A percentile compares a stretch with the other conserved stretches of the same genome.
Conservation (phyloP, 2,797 vertebrate species). For the Buceros bicornis region DNA sequence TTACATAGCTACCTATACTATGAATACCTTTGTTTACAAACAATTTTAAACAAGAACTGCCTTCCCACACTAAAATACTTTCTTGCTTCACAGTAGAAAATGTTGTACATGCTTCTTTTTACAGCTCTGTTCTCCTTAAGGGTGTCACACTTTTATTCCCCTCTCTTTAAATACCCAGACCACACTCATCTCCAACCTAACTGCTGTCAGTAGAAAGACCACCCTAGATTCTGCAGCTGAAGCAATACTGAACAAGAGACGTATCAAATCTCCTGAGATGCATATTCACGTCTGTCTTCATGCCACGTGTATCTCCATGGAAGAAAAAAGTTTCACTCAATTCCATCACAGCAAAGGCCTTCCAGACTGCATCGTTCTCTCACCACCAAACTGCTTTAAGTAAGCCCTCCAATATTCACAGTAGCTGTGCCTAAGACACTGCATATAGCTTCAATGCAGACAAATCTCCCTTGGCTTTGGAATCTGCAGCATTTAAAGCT, state of each 20-base stretch:
- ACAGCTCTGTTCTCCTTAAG: neutral
- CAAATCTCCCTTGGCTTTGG: neutral
- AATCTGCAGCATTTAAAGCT: neutral
- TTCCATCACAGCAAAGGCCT: neutral
- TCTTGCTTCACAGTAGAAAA: neutral
- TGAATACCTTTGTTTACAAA: neutral
- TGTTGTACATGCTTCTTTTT: neutral
- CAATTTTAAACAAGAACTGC: neutral
- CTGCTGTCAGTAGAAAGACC: neutral
- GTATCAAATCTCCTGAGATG: neutral
- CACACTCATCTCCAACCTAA: neutral
- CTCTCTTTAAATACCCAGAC: neutral
- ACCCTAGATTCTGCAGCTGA: neutral
- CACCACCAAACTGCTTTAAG: neutral
- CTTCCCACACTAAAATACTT: neutral
- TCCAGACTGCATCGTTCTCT: neutral
- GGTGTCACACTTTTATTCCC: neutral
- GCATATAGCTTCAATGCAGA: neutral
- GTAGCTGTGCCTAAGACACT: neutral
- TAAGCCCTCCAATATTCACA: neutral
- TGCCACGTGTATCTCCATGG: neutral
- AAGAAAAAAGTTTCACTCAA: neutral
- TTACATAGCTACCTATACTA: neutral
- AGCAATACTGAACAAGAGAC: neutral
- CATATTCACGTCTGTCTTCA: neutral